Evolutionary conservation across 2,797 vertebrate species (phyloP), one percentile per base, ranked within the genome.

Genomic region (Chromis chromis): DNA sequence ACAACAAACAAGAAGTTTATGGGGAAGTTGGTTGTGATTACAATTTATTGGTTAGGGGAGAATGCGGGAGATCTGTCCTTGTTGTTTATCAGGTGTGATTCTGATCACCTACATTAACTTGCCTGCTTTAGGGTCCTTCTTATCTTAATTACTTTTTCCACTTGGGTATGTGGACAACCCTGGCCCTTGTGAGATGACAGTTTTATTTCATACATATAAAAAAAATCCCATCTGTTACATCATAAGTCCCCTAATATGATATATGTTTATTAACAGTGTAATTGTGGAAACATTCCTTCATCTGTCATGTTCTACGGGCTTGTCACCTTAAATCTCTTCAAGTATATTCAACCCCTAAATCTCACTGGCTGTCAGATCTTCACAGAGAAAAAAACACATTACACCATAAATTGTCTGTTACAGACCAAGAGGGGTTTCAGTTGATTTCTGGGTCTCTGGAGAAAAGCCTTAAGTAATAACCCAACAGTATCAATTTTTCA

Each of bases 1-100:
- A 91, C 86, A 88, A 89, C 82, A 91, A 89, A 88, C 81, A 86
- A 86, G 70, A 85, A 63, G 79, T 83, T 92, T 79, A 79, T 74
- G 55, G 33, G 67, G 65, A 79, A 73, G 69, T 63, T 70, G 61
- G 75, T 76, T 83, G 74, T 91, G 84, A 94, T 93, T 90, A 42
- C 87, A 89, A 87, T 92, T 92, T 90, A 93, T 93, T 83, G 79
- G 77, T 74, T 48, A 71, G 31, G 8, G 36, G 77, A 78, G 65
- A 78, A 80, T 78, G 59, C n/a, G 1, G 25, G 50, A 70, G 65
- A 73, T 55, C 42, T 12, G 12, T 74, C 50, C 39, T 48, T 46
- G 59, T 67, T 82, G 59, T 67, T 82, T 78, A 74, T 82, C 70
- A 74, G 75, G 74, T 79, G 76, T 70, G 60, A 86, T 60, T 10